Conservation (phyloP, 2,888 invertebrate species). For the Neria commutata region DNA sequence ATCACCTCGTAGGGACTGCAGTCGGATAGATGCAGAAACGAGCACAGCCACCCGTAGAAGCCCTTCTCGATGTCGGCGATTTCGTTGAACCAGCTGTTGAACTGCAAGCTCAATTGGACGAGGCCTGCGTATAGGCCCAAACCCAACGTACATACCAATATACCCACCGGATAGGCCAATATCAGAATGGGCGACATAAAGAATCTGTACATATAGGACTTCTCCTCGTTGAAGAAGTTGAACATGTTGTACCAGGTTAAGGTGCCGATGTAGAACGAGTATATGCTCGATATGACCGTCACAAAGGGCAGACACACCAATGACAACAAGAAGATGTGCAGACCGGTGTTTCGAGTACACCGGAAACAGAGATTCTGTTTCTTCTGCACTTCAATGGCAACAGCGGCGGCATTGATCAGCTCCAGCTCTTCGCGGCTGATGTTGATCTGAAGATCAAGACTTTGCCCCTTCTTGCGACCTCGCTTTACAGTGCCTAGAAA, state of each 20-base stretch:
- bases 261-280: constrained; percentile 77
- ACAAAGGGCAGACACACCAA: constrained; percentile 72
- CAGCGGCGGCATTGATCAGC: constrained; percentile 68
- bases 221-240: constrained; percentile 72
- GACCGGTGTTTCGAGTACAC: constrained; percentile 68
- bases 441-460: constrained; percentile 74
- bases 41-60: constrained; percentile 79
- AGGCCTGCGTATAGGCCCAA: constrained; percentile 72
- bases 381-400: constrained; percentile 67
- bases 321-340: constrained; percentile 71
- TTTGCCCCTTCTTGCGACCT: constrained; percentile 75
- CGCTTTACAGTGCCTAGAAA: constrained; percentile 71
- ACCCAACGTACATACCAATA: constrained; percentile 69
- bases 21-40: constrained; percentile 70
- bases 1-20: constrained; percentile 75
- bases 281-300: constrained; percentile 68
- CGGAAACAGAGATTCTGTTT: constrained; percentile 65
- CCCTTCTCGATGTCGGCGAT: constrained; percentile 78
- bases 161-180: constrained; percentile 73
- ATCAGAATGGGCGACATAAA: constrained; percentile 72
- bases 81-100: constrained; percentile 73
- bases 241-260: constrained; percentile 80
- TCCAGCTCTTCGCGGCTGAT: constrained; percentile 75
- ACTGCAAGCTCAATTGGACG: constrained; percentile 72
- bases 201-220: constrained; percentile 68